Conservation (phyloP, 2,888 invertebrate genomes). For the Drosophila anceps region DNA sequence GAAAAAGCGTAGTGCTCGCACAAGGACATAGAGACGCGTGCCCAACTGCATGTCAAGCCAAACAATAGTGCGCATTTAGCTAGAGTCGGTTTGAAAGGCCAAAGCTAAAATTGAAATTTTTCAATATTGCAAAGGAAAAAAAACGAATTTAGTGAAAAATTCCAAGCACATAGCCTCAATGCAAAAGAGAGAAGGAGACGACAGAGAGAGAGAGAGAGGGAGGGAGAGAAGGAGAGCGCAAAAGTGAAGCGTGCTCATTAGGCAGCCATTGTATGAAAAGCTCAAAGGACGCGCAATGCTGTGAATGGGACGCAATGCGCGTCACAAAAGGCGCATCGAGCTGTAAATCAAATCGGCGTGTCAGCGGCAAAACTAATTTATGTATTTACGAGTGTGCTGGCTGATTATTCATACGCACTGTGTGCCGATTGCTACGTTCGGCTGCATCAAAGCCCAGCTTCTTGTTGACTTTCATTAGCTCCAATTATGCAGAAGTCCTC, state of each 20-base stretch:
- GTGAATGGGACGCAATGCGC: constrained; percentile 33
- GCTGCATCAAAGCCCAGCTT: constrained; percentile 15
- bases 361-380: constrained; percentile 73
- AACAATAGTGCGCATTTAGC: constrained; percentile 30
- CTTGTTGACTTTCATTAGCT: constrained; percentile 73
- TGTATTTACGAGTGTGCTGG: constrained; percentile 61
- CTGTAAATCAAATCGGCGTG: constrained; percentile 63
- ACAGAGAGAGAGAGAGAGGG: not conserved
- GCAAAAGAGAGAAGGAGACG: constrained; percentile 5
- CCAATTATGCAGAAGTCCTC: constrained; percentile 65
- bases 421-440: constrained; percentile 7
- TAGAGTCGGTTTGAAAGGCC: constrained; percentile 4
- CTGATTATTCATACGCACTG: constrained; percentile 70
- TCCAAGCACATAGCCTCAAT: constrained; percentile 28
- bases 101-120: constrained; percentile 40
- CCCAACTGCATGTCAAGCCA: constrained; percentile 4
- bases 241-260: constrained; percentile 51
- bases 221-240: not conserved
- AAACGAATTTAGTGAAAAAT: constrained; percentile 20
- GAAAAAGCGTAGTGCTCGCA: not conserved
- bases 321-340: constrained; percentile 18
- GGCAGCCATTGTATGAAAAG: constrained; percentile 52
- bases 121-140: constrained; percentile 29
- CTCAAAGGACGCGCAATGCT: constrained; percentile 17
- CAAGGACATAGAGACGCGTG: not conserved